These are phyloP conservation scores for Callyntrura guangdongensis DNA, from an alignment of 2,888 invertebrate species.

Conservation along the genomic window DNA sequence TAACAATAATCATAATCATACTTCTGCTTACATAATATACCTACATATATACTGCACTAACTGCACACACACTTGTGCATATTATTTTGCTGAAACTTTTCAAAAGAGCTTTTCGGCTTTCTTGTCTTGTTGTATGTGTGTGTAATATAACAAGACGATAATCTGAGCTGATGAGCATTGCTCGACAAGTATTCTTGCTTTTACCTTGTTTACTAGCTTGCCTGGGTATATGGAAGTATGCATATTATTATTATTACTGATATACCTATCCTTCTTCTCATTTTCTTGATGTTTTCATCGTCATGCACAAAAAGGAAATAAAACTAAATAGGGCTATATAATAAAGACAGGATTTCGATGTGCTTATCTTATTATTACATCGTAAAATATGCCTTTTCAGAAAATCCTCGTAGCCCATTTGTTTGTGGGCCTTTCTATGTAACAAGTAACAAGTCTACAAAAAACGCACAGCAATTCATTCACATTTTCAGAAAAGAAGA, in stretches of 20 bases:
- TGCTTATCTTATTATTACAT: conserved; percentile 69
- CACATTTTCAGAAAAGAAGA: conserved; percentile 17
- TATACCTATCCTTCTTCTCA: neutral
- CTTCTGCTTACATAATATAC: neutral
- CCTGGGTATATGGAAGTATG: neutral
- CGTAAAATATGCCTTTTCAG: conserved; percentile 67
- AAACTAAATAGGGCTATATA: conserved; percentile 70
- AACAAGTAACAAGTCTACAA: neutral
- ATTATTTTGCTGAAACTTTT: conserved; percentile 45
- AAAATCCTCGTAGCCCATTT: conserved; percentile 37
- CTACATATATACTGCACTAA: neutral
- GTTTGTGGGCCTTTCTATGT: conserved; percentile 32
- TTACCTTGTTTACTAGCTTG: conserved; percentile 55
- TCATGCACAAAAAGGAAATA: conserved; percentile 58
- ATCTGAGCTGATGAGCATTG: conserved; percentile 21
- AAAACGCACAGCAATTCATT: conserved; percentile 53
- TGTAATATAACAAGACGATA: conserved; percentile 56
- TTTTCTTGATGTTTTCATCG: conserved; percentile 48
- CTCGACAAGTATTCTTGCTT: conserved; percentile 58
- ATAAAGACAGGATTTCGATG: conserved; percentile 63
- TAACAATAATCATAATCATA: conserved; percentile 73
- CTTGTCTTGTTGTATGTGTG: conserved; percentile 31
- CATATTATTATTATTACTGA: neutral
- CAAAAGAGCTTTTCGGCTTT: conserved; percentile 59
- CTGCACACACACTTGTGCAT: conserved; percentile 30